Base-by-base conservation (phyloP, 2,888 invertebrate genomes). In the Macrophya alboannulata region DNA sequence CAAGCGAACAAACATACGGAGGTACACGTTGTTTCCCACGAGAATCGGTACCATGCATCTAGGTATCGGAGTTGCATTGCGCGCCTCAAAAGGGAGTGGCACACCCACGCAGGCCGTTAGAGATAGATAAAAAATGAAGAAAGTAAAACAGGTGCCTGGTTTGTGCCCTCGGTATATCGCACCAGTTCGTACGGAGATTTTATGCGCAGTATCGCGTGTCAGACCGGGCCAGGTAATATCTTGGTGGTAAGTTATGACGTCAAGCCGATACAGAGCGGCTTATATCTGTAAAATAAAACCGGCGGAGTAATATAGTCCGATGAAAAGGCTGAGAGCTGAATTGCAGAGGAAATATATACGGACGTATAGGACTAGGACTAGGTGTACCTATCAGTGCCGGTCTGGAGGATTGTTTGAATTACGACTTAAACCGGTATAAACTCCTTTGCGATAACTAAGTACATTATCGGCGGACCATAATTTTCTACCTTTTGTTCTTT, bases 101-200 rank as follows among this genome's bases (percentile, higher is more conserved):
- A 89, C 90, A 89, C 91, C 90, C 90, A 91, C 91, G 90, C 88
- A 86, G 77, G 81, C 88, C 88, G 85, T 89, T 85, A 83, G 85
- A 84, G 21, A 40, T 21, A 59, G 17, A 59, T 55, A 85, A 45
- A 45, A 84, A 81, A 81, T 85, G 84, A 86, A 84, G 79, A 85
- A 86, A 79, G 59, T 81, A 81, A 81, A 81, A 81, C 87, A 88
- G 89, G 90, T 89, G 89, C 87, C 59, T 74, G 10, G 43, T n/a
- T 79, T 55, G 59, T 43, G 62, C 81, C 62, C 81, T 81, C 59
- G 43, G 12, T 51, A 43, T 81, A 81, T 81, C 81, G 86, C 82
- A 72, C 71, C 43, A 40, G 85, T 71, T 51, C 48, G 31, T 55
- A 21, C 59, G 31, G 74, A 84, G 43, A 84, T 85, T 85, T 84